Base-by-base conservation (phyloP, 37 sponge, comb jelly and placozoan genomes). In the Halichondria panicea region DNA sequence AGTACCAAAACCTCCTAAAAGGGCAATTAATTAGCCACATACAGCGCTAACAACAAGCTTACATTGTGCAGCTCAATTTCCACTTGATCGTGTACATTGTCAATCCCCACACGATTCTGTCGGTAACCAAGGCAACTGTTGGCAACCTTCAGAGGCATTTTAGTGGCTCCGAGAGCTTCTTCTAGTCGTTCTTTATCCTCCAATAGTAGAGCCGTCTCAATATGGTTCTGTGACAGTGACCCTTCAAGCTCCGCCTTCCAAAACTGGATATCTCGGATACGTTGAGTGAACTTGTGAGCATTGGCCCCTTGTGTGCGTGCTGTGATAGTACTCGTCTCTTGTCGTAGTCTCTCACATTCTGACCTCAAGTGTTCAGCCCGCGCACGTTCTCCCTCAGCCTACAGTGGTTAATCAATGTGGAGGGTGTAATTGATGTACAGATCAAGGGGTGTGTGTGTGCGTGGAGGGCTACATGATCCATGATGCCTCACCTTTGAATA, bases 41-140 rank as follows among this genome's bases (percentile, higher is more conserved):
- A 15, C 15, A 43, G 52, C 52, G 15, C 52, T 48, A 48, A 48
- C 52, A 48, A 48, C 15, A 48, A 48, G 11, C 72, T 34, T 18
- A 90, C 96, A 76, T 97, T 93, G 39, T 82, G 59, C 31, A 97
- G 91, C 44, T 94, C 84, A 0, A 87, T 89, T 70, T 98, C 96
- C 55, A 95, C 96, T 28, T 92, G 92, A 42, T 98, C 99, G 42
- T 93, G 93, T 28, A 93, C 96, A 30, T 91, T 43, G 66, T 98
- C 99, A 61, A 95, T 90, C 1, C 71, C 83, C 37, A 62, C 66
- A 50, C 99, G 77, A 8, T 84, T 57, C 45, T 86, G 68, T 50
- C 99, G 41, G 59, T 81, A 90, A 5, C 40, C 52, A 2, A 93
- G 82, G 60, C 99, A 98, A 24, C 53, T 70, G 13, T 74, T 39